A percentile compares a stretch with the other conserved stretches of the same genome.
phyloP scores from a whole-genome alignment of 2,797 vertebrate genomes.

The Hydrocynus forskahlii region DNA sequence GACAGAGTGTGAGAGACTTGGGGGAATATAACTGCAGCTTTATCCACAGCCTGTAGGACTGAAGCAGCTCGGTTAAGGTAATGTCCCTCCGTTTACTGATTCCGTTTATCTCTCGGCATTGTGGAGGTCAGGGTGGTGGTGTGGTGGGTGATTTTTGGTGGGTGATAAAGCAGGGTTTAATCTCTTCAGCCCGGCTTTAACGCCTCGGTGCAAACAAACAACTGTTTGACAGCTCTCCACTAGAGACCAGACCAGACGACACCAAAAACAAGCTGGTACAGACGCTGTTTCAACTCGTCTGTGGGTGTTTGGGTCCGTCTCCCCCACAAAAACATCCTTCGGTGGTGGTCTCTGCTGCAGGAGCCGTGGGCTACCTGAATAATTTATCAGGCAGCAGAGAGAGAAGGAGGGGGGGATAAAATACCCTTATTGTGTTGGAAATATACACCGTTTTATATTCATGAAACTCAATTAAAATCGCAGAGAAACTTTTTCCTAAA shows the following conservation, averaged over 20 bases:
- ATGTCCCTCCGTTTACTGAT: slow-evolving; percentile 41
- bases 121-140: not conserved
- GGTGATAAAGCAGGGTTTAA: not conserved
- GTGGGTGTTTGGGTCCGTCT: slow-evolving; percentile 63
- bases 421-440: slow-evolving; percentile 60
- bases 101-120: not conserved
- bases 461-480: slow-evolving; percentile 13
- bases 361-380: slow-evolving; percentile 74
- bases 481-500: slow-evolving; percentile 27
- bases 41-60: slow-evolving; percentile 31
- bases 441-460: slow-evolving; percentile 31
- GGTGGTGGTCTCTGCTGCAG: slow-evolving; percentile 59
- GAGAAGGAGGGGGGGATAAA: slow-evolving; percentile 59
- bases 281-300: slow-evolving; percentile 66
- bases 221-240: too few species aligned
- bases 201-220: too few species aligned
- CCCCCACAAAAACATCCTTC: slow-evolving; percentile 44
- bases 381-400: slow-evolving; percentile 74
- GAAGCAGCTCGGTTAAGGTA: slow-evolving; percentile 53
- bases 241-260: too few species aligned
- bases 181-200: not conserved
- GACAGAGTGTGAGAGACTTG: slow-evolving; percentile 47
- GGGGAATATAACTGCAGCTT: slow-evolving; percentile 47
- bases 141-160: not conserved
- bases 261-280: not conserved